Evolutionary conservation across 2,797 vertebrate genomes (phyloP).

Genomic region (Pogonophryne albipinna): DNA sequence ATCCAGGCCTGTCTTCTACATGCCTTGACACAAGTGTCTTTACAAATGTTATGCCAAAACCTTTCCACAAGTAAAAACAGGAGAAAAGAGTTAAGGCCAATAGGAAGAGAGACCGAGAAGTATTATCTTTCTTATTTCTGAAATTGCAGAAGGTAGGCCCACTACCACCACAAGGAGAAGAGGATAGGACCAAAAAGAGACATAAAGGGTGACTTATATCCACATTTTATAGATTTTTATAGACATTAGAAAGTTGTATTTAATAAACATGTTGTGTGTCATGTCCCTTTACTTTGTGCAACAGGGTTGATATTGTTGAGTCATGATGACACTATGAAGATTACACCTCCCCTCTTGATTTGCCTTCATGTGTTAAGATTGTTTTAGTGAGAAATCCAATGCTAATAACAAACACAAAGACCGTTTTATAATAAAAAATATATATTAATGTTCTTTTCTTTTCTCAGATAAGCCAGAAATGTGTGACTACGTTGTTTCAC

Average conservation of each 20-base stretch:
- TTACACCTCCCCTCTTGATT: neutral
- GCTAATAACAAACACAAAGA: neutral
- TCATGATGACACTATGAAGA: constrained; percentile 8
- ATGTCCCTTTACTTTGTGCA: neutral
- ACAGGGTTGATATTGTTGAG: constrained; percentile 5
- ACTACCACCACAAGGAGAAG: neutral
- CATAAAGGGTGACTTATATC: neutral
- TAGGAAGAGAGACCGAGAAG: neutral
- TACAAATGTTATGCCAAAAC: neutral
- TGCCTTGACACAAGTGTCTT: neutral
- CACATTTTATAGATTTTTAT: neutral
- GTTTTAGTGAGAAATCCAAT: constrained; percentile 17
- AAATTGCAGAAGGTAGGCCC: neutral
- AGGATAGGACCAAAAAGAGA: neutral
- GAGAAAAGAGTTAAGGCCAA: neutral
- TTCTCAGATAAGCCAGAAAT: neutral
- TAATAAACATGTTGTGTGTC: constrained; percentile 10
- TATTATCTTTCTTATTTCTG: neutral
- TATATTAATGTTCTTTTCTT: no score
- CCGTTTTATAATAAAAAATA: no score
- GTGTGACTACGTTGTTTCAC: neutral
- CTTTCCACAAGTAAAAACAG: neutral
- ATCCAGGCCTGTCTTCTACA: neutral
- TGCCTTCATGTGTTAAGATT: neutral
- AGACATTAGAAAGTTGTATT: neutral